Evolutionary conservation across 35 echinoderm and acorn worm species (phyloP).

Genomic region (Eucidaris tribuloides): DNA sequence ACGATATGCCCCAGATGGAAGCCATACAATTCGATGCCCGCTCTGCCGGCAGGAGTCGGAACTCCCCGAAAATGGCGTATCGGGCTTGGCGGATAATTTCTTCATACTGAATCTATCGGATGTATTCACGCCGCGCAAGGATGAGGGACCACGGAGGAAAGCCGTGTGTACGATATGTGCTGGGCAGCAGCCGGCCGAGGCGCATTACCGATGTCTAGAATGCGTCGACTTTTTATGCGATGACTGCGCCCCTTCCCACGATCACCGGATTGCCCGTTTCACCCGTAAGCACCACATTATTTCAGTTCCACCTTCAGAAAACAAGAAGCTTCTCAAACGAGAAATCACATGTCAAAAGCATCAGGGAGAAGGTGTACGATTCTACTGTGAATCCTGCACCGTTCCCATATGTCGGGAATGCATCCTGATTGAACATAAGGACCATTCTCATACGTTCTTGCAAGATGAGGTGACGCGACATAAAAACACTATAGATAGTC

Average conservation of each 20-base stretch:
- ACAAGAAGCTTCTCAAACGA: conserved; percentile 74
- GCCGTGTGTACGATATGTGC: conserved; percentile 96
- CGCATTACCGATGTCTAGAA: conserved; percentile 87
- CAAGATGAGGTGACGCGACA: conserved; percentile 95
- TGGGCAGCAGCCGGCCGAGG: conserved; percentile 62
- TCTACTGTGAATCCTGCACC: conserved; percentile 91
- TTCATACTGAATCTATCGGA: conserved; percentile 98
- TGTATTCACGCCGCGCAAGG: conserved; percentile 90
- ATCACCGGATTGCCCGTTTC: conserved; percentile 92
- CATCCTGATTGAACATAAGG: conserved; percentile 95
- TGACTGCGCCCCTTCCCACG: conserved; percentile 86
- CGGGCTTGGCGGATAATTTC: conserved; percentile 94
- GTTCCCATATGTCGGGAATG: conserved; percentile 93
- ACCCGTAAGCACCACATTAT: conserved; percentile 89
- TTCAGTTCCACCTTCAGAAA: conserved; percentile 81
- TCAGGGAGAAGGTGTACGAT: conserved; percentile 69
- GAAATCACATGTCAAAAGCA: conserved; percentile 68
- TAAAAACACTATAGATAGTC: conserved; percentile 79
- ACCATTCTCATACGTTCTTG: conserved; percentile 91
- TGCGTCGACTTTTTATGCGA: conserved; percentile 97
- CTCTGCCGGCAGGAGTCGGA: conserved; percentile 89
- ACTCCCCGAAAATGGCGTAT: conserved; percentile 91
- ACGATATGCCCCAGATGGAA: conserved; percentile 67
- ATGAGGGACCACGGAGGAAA: conserved; percentile 76
- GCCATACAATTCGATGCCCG: conserved; percentile 75